These are phyloP conservation scores for Suillia variegata DNA, from an alignment of 2,888 invertebrate genomes.

Conservation along the genomic window DNA sequence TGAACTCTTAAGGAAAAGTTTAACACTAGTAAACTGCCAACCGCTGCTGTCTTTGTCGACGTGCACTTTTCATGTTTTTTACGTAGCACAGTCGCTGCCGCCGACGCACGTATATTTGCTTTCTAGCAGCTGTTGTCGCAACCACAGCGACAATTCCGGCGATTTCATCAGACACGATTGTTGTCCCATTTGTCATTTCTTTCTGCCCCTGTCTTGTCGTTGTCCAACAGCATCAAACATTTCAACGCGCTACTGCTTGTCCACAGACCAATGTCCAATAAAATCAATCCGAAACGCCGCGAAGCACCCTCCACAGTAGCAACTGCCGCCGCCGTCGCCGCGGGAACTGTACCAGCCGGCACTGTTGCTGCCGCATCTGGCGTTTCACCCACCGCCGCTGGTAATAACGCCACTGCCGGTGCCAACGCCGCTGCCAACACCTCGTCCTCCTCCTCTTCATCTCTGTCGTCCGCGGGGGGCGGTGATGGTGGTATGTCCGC, in stretches of 20 bases:
- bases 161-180: too few species aligned
- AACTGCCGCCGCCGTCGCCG: slow-evolving; percentile 45
- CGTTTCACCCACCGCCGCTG: slow-evolving; percentile 48
- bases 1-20: neutral
- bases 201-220: neutral
- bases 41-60: too few species aligned
- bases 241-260: neutral
- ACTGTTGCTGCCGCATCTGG: too few species aligned
- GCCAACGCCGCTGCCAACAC: slow-evolving; percentile 56
- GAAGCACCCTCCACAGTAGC: slow-evolving; percentile 53
- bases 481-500: slow-evolving; percentile 70
- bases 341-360: slow-evolving; percentile 44
- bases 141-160: neutral
- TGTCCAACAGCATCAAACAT: slow-evolving; percentile 12
- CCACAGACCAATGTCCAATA: slow-evolving; percentile 56
- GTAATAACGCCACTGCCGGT: too few species aligned
- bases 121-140: neutral
- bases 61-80: slow-evolving; percentile 5
- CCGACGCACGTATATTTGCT: neutral
- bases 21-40: slow-evolving; percentile 8
- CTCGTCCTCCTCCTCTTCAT: slow-evolving; percentile 61
- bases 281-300: slow-evolving; percentile 61
- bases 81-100: too few species aligned
- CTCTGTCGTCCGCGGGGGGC: slow-evolving; percentile 60
- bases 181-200: too few species aligned